Percentiles rank a stretch among this genome's conserved stretches.
Conservation (phyloP, 2,113 vertebrate species). For the Siniperca knerii region DNA sequence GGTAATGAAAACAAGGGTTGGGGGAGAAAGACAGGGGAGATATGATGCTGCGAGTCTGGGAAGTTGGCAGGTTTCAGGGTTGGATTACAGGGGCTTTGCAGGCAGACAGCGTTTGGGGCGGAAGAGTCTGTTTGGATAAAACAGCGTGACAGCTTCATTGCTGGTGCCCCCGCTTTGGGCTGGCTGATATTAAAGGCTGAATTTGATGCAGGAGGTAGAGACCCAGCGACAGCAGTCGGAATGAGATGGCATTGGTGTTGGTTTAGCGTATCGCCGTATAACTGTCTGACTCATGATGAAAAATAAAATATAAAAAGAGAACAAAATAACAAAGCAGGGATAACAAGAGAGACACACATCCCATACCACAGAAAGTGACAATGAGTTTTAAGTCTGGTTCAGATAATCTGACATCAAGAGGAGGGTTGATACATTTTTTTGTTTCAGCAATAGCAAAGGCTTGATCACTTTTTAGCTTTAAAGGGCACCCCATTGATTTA, state of each 20-base stretch:
- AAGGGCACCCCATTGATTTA: background rate
- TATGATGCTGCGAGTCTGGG: slow-evolving; percentile 32
- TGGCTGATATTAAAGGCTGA: slow-evolving; percentile 66
- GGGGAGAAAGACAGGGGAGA: slow-evolving; percentile 25
- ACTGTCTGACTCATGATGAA: slow-evolving; percentile 28
- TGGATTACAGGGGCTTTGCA: slow-evolving; percentile 75
- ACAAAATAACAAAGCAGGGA: slow-evolving; percentile 23
- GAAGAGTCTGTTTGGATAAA: slow-evolving; percentile 64
- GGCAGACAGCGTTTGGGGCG: slow-evolving; percentile 54
- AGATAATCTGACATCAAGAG: slow-evolving; percentile 17
- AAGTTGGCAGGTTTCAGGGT: slow-evolving; percentile 58
- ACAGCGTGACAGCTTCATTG: slow-evolving; percentile 59
- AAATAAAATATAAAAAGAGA: slow-evolving; percentile 6
- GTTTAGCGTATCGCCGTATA: slow-evolving; percentile 21
- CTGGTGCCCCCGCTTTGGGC: slow-evolving; percentile 43
- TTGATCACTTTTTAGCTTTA: background rate
- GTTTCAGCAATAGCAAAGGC: background rate
- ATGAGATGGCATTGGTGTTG: slow-evolving; percentile 24
- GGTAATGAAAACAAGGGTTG: slow-evolving; percentile 35
- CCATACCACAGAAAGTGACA: background rate
- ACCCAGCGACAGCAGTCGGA: slow-evolving; percentile 31
- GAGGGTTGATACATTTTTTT: slow-evolving; percentile 1
- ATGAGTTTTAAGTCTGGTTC: background rate
- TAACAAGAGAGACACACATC: background rate
- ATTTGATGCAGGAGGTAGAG: slow-evolving; percentile 52